A percentile compares a stretch with the other conserved stretches of the same genome.
These are phyloP conservation scores for Pipistrellus pipistrellus DNA, from an alignment of 2,797 vertebrate species.

Conservation along the genomic window DNA sequence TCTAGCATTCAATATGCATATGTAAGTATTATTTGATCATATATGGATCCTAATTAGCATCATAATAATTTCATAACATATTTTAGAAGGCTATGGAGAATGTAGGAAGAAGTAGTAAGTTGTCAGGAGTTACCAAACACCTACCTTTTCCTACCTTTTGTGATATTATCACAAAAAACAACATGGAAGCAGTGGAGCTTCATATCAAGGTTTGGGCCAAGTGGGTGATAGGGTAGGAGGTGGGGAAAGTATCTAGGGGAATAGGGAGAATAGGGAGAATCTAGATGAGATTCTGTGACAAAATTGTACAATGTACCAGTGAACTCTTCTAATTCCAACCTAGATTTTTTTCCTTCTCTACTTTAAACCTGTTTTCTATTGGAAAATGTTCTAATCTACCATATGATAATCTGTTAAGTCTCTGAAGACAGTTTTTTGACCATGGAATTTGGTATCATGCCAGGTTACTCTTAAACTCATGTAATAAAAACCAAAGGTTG, in stretches of 20 bases:
- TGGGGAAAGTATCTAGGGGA: not conserved
- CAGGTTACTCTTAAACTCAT: no score
- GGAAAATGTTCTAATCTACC: no score
- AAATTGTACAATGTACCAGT: not conserved
- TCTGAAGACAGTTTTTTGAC: no score
- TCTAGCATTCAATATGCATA: not conserved
- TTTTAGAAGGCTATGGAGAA: not conserved
- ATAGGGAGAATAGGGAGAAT: not conserved
- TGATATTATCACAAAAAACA: constrained; percentile 1
- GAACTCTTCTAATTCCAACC: not conserved
- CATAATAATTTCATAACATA: not conserved
- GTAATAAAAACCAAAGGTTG: no score
- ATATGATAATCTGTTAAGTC: no score
- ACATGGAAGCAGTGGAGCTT: not conserved
- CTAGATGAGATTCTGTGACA: not conserved
- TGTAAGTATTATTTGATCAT: not conserved
- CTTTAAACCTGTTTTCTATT: no score
- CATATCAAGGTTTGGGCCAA: not conserved
- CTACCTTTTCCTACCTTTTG: not conserved
- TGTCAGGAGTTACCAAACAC: not conserved
- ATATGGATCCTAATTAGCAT: not conserved
- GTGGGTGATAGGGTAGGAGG: not conserved
- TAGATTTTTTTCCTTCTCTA: no score
- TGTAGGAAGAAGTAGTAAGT: not conserved
- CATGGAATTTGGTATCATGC: no score